Base-by-base conservation (phyloP, 1,140 invertebrate species). In the Melipona quadrifasciata region DNA sequence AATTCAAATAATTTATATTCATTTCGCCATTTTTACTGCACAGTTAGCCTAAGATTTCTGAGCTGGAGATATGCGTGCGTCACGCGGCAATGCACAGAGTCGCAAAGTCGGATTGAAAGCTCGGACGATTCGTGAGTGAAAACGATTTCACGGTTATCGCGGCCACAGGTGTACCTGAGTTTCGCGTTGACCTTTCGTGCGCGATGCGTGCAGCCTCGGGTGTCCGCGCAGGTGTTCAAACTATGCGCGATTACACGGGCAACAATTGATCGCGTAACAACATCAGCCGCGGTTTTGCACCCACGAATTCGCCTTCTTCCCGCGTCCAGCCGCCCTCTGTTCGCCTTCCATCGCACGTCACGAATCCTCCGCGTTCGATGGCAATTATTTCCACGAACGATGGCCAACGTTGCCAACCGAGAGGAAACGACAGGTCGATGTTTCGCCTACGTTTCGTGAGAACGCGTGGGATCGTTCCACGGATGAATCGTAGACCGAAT, bases 221-320 rank as follows among this genome's bases (percentile, higher is more conserved):
- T 71, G 57, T 11, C 1, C 47, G 82, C 8, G 68, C 82, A 84
- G 82, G 82, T 84, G 82, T 84, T 80, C 77, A 19, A 72, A 80
- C 31, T 57, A 73, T 65, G 82, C 68, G 14, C 68, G 77, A 79
- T 67, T 80, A 84, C 80, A 73, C 64, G 77, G 80, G 53, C 55
- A 80, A 73, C 58, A 64, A 39, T 0, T 11, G 61, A 16, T 21
- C 14, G 4, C 10, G 47, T 24, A 73, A 84, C 76, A 65, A 70
- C 39, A 21, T 61, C 16, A 27, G 27, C 27, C 11, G n/a, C 57
- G 6, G 14, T 51, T 39, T 31, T 31, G 27, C 39, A 17, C 53
- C 82, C 27, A 64, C 57, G 67, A 79, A 61, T 72, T 84, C 47
- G 11, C 19, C 19, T 39, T 51, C 55, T 27, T 4, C 31, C 39